These are phyloP conservation scores for Sturmia bella DNA, from an alignment of 2,888 invertebrate genomes.

Conservation along the genomic window DNA sequence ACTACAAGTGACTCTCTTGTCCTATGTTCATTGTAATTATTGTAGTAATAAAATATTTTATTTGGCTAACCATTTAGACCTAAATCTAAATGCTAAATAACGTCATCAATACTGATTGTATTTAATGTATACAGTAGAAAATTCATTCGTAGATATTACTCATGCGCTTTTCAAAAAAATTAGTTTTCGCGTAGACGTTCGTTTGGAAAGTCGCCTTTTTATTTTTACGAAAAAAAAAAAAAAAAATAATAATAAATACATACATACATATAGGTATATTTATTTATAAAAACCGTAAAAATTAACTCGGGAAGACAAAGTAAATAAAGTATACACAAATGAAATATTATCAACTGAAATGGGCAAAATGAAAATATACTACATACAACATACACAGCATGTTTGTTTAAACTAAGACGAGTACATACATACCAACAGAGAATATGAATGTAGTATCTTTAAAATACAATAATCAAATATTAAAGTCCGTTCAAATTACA, in stretches of 20 bases:
- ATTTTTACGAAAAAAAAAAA: slow-evolving; percentile 43
- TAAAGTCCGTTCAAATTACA: slow-evolving; percentile 16
- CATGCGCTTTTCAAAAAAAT: slow-evolving; percentile 79
- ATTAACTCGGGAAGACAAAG: slow-evolving; percentile 37
- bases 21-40: slow-evolving; percentile 63
- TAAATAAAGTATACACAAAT: slow-evolving; percentile 43
- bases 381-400: background rate
- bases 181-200: slow-evolving; percentile 80
- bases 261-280: too few relatives aligned
- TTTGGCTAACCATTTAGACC: slow-evolving; percentile 71
- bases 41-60: slow-evolving; percentile 70
- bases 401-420: too few relatives aligned
- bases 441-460: slow-evolving; percentile 5
- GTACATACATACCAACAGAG: background rate
- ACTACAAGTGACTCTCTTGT: slow-evolving; percentile 16
- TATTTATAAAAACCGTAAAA: slow-evolving; percentile 12
- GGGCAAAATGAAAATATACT: slow-evolving; percentile 37
- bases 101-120: slow-evolving; percentile 78
- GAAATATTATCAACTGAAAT: slow-evolving; percentile 19
- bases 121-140: slow-evolving; percentile 80
- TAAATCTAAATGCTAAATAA: slow-evolving; percentile 71
- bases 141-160: slow-evolving; percentile 78
- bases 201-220: slow-evolving; percentile 78
- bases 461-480: slow-evolving; percentile 28
- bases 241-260: slow-evolving; percentile 27